Evolutionary conservation across 92 coral and sea anemone genomes (phyloP).

Genomic region (Palythoa heliodiscus): DNA sequence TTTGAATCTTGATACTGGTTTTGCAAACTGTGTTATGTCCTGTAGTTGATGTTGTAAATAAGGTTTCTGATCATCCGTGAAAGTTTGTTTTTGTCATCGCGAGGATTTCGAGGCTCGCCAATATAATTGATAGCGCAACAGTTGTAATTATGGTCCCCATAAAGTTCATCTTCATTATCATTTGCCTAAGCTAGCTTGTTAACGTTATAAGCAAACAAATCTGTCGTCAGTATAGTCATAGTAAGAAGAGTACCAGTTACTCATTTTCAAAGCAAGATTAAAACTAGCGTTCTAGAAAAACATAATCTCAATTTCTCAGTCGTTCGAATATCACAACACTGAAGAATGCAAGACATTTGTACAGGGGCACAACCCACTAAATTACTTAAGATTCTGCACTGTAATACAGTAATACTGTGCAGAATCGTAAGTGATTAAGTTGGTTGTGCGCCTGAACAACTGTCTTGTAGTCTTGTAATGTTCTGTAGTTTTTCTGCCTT

Average conservation of each 20-base stretch:
- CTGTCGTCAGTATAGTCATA: not conserved
- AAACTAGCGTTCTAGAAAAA: no score
- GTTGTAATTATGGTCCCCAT: not conserved
- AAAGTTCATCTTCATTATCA: not conserved
- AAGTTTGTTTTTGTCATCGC: not conserved
- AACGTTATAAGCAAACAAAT: not conserved
- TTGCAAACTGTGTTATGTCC: not conserved
- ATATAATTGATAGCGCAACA: not conserved
- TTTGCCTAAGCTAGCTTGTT: not conserved
- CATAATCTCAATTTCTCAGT: no score
- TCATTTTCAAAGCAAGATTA: not conserved
- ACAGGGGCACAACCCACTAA: no score
- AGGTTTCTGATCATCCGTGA: not conserved
- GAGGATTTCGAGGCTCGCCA: not conserved
- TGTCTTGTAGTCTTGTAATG: no score
- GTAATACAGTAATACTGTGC: no score
- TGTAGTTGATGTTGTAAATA: conserved; percentile 2
- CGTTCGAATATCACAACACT: no score
- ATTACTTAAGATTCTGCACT: no score
- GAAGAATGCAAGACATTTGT: no score
- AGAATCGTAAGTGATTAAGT: no score
- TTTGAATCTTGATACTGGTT: no score
- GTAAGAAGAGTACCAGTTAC: not conserved
- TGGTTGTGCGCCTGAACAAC: no score
- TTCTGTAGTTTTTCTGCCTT: no score